phyloP scores from a whole-genome alignment of 1,140 invertebrate genomes.

The Plectrocnemia conspersa region DNA sequence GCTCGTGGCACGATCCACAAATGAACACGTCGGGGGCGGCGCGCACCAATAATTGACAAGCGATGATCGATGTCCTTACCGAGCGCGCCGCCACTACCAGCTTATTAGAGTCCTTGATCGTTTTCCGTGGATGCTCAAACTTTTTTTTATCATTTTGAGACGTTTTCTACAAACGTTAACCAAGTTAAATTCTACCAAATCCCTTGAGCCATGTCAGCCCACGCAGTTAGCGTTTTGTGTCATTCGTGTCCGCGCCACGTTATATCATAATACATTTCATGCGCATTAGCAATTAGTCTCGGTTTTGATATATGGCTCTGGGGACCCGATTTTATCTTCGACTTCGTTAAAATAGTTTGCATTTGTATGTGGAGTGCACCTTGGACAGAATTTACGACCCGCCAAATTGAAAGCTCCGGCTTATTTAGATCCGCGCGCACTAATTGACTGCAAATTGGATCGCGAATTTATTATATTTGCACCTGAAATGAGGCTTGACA shows the following conservation, averaged over 20 bases:
- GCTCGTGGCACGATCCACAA: conserved; percentile 6
- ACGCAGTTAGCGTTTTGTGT: no score
- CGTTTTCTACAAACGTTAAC: no score
- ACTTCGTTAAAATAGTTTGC: not conserved
- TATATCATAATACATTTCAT: no score
- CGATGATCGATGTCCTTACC: conserved; percentile 25
- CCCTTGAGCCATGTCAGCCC: no score
- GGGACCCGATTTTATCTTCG: no score
- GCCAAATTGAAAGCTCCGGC: not conserved
- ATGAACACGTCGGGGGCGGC: conserved; percentile 14
- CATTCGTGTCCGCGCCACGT: no score
- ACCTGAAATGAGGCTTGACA: no score
- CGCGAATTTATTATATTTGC: not conserved
- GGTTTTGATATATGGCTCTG: no score
- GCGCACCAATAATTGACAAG: conserved; percentile 31
- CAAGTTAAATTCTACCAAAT: no score
- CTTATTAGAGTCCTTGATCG: conserved; percentile 13
- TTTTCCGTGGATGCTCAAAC: no score
- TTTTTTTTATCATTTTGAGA: no score
- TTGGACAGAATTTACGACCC: not conserved
- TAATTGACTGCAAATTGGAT: not conserved
- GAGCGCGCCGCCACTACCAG: conserved; percentile 8
- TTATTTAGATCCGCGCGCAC: not conserved
- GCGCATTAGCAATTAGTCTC: no score
- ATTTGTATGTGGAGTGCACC: not conserved